Evolutionary conservation across 2,113 vertebrate genomes (phyloP).

Genomic region (Physeter macrocephalus): DNA sequence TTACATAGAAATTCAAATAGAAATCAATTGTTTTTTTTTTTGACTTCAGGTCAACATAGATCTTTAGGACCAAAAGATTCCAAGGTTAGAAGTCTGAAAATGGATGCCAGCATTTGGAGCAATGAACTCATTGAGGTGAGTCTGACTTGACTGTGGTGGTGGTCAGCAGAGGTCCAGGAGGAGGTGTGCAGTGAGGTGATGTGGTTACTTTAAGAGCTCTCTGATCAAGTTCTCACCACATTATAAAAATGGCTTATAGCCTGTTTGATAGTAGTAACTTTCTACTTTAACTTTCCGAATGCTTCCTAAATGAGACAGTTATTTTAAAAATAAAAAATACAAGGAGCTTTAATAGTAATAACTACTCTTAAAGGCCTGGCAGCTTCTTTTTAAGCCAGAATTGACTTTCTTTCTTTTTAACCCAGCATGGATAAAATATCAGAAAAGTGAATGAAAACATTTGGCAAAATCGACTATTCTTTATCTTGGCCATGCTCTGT

Average conservation of each 20-base stretch:
- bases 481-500: neutral
- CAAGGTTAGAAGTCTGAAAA: slow-evolving; percentile 94
- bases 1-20: neutral
- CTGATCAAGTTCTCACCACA: neutral
- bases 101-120: slow-evolving; percentile 96
- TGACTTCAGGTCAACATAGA: slow-evolving; percentile 89
- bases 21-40: neutral
- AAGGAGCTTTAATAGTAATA: neutral
- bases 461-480: neutral
- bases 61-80: slow-evolving; percentile 92
- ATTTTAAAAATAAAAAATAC: slow-evolving; percentile 17
- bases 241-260: neutral
- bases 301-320: neutral
- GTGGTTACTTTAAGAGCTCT: neutral
- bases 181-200: accelerated
- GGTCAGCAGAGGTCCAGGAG: neutral
- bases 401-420: slow-evolving; percentile 1
- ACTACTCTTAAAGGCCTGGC: neutral
- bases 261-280: neutral
- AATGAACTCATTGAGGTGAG: slow-evolving; percentile 96
- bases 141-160: neutral
- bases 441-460: neutral
- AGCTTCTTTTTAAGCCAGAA: neutral
- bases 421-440: neutral
- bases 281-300: neutral